Conservation (phyloP, 2,113 vertebrate genomes). For the Heloderma charlesbogerti region DNA sequence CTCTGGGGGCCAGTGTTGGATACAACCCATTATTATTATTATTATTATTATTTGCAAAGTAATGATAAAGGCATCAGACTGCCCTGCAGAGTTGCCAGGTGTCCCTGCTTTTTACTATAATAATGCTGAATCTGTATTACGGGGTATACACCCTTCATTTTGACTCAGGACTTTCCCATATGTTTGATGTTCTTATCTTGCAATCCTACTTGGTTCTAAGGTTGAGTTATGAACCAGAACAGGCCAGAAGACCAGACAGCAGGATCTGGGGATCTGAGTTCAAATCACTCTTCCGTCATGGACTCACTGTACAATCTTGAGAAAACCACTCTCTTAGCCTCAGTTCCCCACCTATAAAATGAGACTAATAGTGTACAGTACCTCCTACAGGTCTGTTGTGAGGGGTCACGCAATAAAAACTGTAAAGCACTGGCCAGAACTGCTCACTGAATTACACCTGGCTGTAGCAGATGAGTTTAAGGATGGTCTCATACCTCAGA, state of each 20-base stretch:
- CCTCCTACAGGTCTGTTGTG: neutral
- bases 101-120: neutral
- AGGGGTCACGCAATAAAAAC: neutral
- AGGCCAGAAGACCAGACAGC: neutral
- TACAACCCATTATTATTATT: too few species aligned
- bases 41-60: too few species aligned
- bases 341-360: neutral
- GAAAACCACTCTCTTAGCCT: neutral
- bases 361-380: neutral
- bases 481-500: neutral
- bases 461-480: neutral
- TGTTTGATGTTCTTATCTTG: neutral
- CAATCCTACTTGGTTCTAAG: neutral
- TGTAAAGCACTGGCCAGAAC: neutral
- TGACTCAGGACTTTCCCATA: neutral
- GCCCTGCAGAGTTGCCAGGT: neutral
- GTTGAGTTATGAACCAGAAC: neutral
- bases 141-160: neutral
- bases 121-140: neutral
- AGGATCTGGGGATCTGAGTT: neutral
- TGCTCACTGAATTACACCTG: neutral
- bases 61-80: neutral
- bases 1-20: too few species aligned
- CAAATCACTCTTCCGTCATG: neutral
- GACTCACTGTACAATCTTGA: neutral